phyloP scores from a whole-genome alignment of 2,113 vertebrate genomes.

The Ondatra zibethicus region DNA sequence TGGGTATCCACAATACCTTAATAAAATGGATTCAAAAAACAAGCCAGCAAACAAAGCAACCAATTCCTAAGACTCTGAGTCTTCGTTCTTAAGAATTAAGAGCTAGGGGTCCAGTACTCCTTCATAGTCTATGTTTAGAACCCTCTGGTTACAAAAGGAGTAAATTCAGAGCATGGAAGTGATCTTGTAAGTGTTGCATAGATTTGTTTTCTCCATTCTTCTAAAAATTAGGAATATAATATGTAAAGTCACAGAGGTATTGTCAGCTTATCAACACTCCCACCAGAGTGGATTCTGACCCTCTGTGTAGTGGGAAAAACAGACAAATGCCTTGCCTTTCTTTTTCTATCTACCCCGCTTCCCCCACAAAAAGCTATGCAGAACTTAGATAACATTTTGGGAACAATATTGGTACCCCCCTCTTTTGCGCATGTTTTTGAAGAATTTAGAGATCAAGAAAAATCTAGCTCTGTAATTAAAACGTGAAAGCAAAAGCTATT shows the following conservation, averaged over 20 bases:
- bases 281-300: too few species aligned
- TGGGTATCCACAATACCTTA: neutral
- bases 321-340: neutral
- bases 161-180: neutral
- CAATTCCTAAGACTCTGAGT: neutral
- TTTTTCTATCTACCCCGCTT: neutral
- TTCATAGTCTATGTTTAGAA: neutral
- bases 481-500: slow-evolving; percentile 72
- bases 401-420: neutral
- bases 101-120: neutral
- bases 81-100: neutral
- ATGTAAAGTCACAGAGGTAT: neutral
- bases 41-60: neutral
- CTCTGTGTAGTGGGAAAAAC: neutral
- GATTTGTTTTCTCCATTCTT: neutral
- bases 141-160: neutral
- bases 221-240: neutral
- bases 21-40: neutral
- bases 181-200: neutral
- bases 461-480: slow-evolving; percentile 67
- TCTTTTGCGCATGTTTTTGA: neutral
- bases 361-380: neutral
- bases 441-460: slow-evolving; percentile 66
- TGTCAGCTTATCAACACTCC: neutral
- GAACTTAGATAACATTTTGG: slow-evolving; percentile 58